A percentile compares a stretch with the other conserved stretches of the same genome.
Evolutionary conservation across 2,113 vertebrate genomes (phyloP).

Genomic region (Nicator chloris): DNA sequence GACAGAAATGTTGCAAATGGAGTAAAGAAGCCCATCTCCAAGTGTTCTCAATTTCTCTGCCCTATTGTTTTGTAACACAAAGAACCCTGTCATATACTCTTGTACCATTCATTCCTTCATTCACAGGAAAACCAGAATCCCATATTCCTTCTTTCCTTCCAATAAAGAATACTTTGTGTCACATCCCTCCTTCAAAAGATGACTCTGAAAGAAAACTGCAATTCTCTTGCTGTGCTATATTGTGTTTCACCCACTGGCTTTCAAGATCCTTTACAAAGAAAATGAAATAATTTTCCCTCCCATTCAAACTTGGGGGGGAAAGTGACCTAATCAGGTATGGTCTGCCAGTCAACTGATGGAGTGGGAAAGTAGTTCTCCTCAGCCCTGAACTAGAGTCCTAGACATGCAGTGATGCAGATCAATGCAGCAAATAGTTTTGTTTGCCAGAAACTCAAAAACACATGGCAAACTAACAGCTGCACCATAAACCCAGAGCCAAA

Average conservation of each 20-base stretch:
- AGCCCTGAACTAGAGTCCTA: neutral
- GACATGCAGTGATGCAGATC: neutral
- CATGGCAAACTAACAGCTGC: neutral
- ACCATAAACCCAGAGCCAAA: neutral
- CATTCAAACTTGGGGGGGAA: slow-evolving; percentile 6
- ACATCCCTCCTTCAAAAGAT: slow-evolving; percentile 25
- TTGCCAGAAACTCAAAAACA: neutral
- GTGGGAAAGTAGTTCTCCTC: neutral
- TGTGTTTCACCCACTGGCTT: slow-evolving; percentile 14
- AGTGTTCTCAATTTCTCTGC: neutral
- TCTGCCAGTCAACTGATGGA: neutral
- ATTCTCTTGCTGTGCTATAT: neutral
- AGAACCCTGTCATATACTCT: neutral
- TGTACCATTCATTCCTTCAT: neutral
- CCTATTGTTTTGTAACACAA: slow-evolving; percentile 17
- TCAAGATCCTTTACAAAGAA: slow-evolving; percentile 7
- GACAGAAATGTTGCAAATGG: neutral
- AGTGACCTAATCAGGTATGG: neutral
- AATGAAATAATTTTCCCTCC: neutral
- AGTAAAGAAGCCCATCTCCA: neutral
- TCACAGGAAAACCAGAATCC: slow-evolving; percentile 8
- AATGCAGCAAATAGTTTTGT: neutral
- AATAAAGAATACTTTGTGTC: slow-evolving; percentile 33
- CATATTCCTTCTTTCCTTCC: slow-evolving; percentile 10
- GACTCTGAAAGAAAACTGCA: slow-evolving; percentile 3